Conservation (phyloP, 2,113 vertebrate genomes). For the Mungos mungo region DNA sequence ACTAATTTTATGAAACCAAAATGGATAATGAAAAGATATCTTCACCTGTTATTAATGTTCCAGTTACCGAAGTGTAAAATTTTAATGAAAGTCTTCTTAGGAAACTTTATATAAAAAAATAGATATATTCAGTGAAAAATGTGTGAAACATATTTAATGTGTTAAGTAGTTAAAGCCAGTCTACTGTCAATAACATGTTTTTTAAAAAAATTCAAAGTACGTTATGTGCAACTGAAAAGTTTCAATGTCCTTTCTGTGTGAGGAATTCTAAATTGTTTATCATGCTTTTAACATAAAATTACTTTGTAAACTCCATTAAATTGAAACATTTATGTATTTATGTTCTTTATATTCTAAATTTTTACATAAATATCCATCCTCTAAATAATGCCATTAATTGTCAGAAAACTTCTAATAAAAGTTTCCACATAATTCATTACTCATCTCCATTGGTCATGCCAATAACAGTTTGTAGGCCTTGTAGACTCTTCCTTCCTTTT, state of each 20-base stretch:
- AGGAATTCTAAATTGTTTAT: not conserved
- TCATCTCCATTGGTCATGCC: not conserved
- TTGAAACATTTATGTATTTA: not conserved
- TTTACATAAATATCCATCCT: not conserved
- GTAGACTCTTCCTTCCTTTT: not conserved
- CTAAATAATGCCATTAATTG: not conserved
- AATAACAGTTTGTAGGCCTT: not conserved
- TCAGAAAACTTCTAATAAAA: not conserved
- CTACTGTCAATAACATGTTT: not conserved
- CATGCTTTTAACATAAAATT: not conserved
- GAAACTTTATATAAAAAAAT: not conserved
- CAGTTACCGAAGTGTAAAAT: conserved; percentile 40
- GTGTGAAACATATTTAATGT: conserved; percentile 16
- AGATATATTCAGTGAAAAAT: not conserved
- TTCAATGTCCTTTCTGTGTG: not conserved
- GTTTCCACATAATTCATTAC: not conserved
- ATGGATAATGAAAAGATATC: not conserved
- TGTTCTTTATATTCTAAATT: not conserved
- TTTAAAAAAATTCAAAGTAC: not conserved
- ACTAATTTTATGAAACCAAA: conserved; percentile 37
- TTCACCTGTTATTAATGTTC: conserved; percentile 22
- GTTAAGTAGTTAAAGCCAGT: not conserved
- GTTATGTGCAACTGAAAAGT: not conserved
- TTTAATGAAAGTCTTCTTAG: conserved; percentile 33
- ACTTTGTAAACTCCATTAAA: not conserved